Base-by-base conservation (phyloP, 2,113 vertebrate species). In the Diphyllodes magnificus region DNA sequence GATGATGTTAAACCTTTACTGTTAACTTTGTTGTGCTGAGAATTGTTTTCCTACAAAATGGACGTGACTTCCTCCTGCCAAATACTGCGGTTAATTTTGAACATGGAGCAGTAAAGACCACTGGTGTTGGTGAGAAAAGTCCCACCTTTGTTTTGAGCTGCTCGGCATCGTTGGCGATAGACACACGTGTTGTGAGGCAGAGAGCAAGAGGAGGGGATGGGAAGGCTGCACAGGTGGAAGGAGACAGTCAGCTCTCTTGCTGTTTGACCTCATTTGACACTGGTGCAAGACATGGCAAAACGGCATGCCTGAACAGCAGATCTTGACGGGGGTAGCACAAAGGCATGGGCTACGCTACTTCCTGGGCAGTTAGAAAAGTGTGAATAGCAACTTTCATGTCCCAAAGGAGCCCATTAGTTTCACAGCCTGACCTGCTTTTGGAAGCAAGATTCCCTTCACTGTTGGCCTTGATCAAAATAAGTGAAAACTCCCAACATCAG, bases 391-490 rank as follows among this genome's bases (percentile, higher is more conserved):
- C 56, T 39, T 37, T 81, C 31, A 4, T 28, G 71, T 97, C 94
- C 92, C 94, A 65, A 23, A 91, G 96, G 93, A 92, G 61, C 89
- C 96, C 66, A 95, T 96, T 96, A 97, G 86, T 85, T 93, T 94
- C 85, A 49, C 66, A 92, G 57, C 45, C 78, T 96, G 91, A 90
- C 93, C 88, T 96, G 94, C 11, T 96, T 93, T 95, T 86, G 85
- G 88, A 92, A 81, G 76, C 71, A 77, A 50, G 35, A n/a, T 90
- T 93, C 14, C 31, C 68, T 92, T 86, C 25, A 3, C 20, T 83
- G 37, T 75, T 93, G 69, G 87, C 79, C 85, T 96, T 95, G 47
- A 96, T 96, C 85, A 88, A 78, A 97, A 51, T 63, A 90, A 77
- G 42, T 71, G 76, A 92, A 83, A 96, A 90, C 56, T 88, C 82